phyloP scores from a whole-genome alignment of 2,888 invertebrate genomes.

The Heliconius charithonia region DNA sequence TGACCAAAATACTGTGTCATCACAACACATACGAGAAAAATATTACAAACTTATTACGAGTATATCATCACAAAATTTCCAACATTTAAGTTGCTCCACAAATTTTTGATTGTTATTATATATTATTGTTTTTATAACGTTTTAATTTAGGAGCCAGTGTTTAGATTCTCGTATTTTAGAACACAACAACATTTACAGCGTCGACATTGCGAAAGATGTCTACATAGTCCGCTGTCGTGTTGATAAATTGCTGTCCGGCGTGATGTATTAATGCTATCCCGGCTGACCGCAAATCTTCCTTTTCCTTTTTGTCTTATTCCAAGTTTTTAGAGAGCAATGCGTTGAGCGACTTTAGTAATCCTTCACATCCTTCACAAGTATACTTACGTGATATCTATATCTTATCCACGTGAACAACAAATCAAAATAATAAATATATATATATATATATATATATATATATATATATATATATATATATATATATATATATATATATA shows the following conservation, averaged over 20 bases:
- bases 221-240: slow-evolving; percentile 36
- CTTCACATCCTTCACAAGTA: slow-evolving; percentile 32
- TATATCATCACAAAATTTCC: neutral
- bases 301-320: slow-evolving; percentile 38
- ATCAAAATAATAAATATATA: too few species aligned
- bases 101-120: neutral
- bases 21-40: neutral
- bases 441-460: too few species aligned
- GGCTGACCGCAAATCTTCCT: slow-evolving; percentile 29
- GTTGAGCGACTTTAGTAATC: slow-evolving; percentile 40
- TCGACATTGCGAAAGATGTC: slow-evolving; percentile 28
- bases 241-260: slow-evolving; percentile 41
- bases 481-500: too few species aligned
- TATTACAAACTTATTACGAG: neutral
- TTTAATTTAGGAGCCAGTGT: neutral
- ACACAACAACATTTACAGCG: slow-evolving; percentile 12
- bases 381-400: slow-evolving; percentile 37
- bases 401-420: slow-evolving; percentile 5
- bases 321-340: slow-evolving; percentile 30
- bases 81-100: neutral
- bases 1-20: neutral
- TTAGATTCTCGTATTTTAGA: neutral
- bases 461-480: too few species aligned
- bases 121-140: too few species aligned
- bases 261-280: slow-evolving; percentile 42